Percentiles rank a stretch among this genome's conserved stretches.
These are phyloP conservation scores for Theonella swinhoei DNA, from an alignment of 37 sponge, comb jelly and placozoan species.

Conservation along the genomic window DNA sequence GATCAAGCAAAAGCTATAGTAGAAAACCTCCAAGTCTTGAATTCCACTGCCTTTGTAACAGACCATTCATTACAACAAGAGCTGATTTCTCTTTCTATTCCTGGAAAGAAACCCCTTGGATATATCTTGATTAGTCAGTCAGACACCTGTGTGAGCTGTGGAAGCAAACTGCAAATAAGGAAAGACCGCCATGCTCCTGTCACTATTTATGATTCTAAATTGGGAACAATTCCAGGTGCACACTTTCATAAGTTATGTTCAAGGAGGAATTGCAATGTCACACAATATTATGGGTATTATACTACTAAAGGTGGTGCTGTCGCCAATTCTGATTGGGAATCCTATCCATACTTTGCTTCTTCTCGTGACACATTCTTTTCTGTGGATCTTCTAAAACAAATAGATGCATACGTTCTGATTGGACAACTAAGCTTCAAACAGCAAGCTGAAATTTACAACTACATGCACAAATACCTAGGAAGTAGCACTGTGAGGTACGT, in stretches of 20 bases:
- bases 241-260: slow-evolving; percentile 48
- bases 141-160: not conserved
- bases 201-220: slow-evolving; percentile 14
- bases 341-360: slow-evolving; percentile 23
- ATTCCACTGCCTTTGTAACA: slow-evolving; percentile 11
- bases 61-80: not conserved
- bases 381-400: slow-evolving; percentile 3
- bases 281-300: too few relatives aligned
- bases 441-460: slow-evolving; percentile 45
- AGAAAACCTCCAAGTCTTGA: slow-evolving; percentile 18
- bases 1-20: not conserved
- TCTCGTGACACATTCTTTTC: slow-evolving; percentile 29
- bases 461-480: not conserved
- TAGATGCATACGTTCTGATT: slow-evolving; percentile 39
- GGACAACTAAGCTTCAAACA: slow-evolving; percentile 56
- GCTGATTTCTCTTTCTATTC: not conserved
- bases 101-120: slow-evolving; percentile 17
- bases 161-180: not conserved
- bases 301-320: not conserved
- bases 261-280: slow-evolving; percentile 23
- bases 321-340: slow-evolving; percentile 12
- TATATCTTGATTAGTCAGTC: not conserved
- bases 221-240: slow-evolving; percentile 35
- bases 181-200: slow-evolving; percentile 24
- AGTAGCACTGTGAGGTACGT: too few relatives aligned